Conservation (phyloP, 2,113 vertebrate species). For the Coptodon bakossiorum region DNA sequence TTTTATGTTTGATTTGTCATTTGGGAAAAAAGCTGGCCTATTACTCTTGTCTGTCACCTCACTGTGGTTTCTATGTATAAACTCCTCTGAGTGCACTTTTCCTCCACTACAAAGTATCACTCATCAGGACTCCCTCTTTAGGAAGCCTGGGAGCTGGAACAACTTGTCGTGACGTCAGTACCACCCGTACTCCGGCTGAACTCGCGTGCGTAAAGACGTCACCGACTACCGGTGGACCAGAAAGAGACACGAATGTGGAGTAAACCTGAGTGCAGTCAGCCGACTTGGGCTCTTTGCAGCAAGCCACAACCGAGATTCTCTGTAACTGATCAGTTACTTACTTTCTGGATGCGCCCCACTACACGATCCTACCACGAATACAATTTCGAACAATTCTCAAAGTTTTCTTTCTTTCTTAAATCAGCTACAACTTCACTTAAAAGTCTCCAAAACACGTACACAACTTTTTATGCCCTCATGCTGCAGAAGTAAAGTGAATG, state of each 20-base stretch:
- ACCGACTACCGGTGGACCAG: slow-evolving; percentile 17
- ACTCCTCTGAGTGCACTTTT: slow-evolving; percentile 13
- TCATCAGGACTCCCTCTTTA: not conserved
- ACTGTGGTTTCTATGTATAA: not conserved
- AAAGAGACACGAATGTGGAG: not conserved
- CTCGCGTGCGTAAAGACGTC: slow-evolving; percentile 61
- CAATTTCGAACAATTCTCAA: not conserved
- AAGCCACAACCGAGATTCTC: not conserved
- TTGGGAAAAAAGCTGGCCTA: not conserved
- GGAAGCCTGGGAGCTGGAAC: slow-evolving; percentile 14
- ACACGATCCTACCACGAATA: not conserved
- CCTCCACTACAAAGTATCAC: not conserved
- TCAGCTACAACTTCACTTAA: not conserved
- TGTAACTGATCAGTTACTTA: not conserved
- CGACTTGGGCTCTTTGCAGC: not conserved
- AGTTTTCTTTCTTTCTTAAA: not conserved
- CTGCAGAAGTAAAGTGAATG: not conserved
- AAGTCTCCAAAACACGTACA: not conserved
- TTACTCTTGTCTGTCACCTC: not conserved
- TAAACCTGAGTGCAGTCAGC: not conserved
- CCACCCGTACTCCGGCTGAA: slow-evolving; percentile 15
- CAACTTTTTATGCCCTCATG: not conserved
- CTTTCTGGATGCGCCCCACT: not conserved
- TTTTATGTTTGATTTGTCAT: not conserved
- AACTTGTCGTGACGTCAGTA: slow-evolving; percentile 56